These are phyloP conservation scores for Drosophila glabriapex DNA, from an alignment of 2,888 invertebrate genomes.

Conservation along the genomic window DNA sequence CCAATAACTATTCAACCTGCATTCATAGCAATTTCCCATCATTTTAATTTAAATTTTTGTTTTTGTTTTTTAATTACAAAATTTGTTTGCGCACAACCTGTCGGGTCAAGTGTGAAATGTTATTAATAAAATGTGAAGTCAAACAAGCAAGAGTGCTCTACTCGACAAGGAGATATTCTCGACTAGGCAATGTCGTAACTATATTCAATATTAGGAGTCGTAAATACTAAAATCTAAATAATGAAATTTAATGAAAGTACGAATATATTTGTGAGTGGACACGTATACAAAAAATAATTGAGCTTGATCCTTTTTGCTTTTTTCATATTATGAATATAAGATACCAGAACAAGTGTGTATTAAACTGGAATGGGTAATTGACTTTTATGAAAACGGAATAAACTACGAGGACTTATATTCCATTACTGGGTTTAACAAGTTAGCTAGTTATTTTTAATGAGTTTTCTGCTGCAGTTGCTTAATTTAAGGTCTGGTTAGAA, in stretches of 20 bases:
- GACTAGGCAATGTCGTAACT: neutral
- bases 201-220: neutral
- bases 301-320: neutral
- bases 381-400: neutral
- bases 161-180: neutral
- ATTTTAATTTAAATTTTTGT: neutral
- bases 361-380: neutral
- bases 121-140: neutral
- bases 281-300: neutral
- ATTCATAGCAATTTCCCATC: constrained; percentile 11
- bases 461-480: neutral
- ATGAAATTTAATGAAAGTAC: neutral
- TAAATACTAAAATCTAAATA: neutral
- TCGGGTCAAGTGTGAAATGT: neutral
- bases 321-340: neutral
- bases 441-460: neutral
- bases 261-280: neutral
- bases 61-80: neutral
- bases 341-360: neutral
- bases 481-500: neutral
- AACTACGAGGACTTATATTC: neutral
- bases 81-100: neutral
- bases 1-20: constrained; percentile 9
- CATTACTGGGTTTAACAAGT: neutral
- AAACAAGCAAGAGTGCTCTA: neutral